Percentiles rank a stretch among this genome's conserved stretches.
phyloP scores from a whole-genome alignment of 2,797 vertebrate species.

The Dallia pectoralis region DNA sequence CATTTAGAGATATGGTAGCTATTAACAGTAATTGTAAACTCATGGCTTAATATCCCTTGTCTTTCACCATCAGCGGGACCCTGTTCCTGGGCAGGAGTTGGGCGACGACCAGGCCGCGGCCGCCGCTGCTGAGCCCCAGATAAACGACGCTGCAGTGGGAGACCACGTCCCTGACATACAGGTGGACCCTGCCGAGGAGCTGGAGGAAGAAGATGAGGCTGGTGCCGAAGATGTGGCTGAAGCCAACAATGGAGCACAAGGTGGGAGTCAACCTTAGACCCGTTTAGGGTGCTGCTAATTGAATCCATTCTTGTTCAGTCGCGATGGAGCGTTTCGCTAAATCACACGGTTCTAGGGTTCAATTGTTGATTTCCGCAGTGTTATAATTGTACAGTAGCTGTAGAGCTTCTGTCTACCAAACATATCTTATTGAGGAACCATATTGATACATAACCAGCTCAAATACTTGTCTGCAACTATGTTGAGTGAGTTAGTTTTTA shows the following conservation, averaged over 20 bases:
- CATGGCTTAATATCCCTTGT: background rate
- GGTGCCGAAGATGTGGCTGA: conserved; percentile 91
- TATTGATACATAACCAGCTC: too few relatives aligned
- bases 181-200: conserved; percentile 82
- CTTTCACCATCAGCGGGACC: conserved; percentile 63
- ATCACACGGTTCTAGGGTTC: too few relatives aligned
- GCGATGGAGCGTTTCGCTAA: too few relatives aligned
- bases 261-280: conserved; percentile 44
- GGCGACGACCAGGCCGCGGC: conserved; percentile 73
- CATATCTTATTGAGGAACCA: too few relatives aligned
- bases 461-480: too few relatives aligned
- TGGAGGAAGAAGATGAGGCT: conserved; percentile 89
- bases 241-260: conserved; percentile 89
- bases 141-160: conserved; percentile 82
- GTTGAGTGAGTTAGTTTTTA: too few relatives aligned
- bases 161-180: conserved; percentile 84
- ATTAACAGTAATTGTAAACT: too few relatives aligned
- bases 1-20: background rate
- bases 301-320: too few relatives aligned
- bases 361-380: too few relatives aligned
- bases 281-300: background rate
- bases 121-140: conserved; percentile 76
- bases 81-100: conserved; percentile 74
- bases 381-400: too few relatives aligned
- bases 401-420: too few relatives aligned